A percentile compares a stretch with the other conserved stretches of the same genome.
Conservation (phyloP, 2,888 invertebrate genomes). For the Melikaiella ostensackeni region DNA sequence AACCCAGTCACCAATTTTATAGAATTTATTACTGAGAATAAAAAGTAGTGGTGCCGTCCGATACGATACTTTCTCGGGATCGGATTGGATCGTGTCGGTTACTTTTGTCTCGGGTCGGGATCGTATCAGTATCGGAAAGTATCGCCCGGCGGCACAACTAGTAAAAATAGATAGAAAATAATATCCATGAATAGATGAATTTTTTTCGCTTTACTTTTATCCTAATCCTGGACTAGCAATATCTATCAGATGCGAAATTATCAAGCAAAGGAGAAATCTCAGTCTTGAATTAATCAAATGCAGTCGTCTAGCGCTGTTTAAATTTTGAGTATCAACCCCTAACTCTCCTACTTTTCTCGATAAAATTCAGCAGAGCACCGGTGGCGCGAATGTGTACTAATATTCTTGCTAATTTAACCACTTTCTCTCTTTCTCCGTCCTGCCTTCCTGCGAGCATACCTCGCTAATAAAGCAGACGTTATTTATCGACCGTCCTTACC, state of each 20-base stretch:
- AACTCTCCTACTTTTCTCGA: conserved; percentile 8
- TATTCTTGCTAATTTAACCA: conserved; percentile 75
- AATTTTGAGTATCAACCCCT: conserved; percentile 2
- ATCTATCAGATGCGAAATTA: background rate
- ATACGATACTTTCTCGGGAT: too few relatives aligned
- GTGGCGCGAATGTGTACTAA: conserved; percentile 71
- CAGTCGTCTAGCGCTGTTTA: background rate
- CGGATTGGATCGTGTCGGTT: too few relatives aligned
- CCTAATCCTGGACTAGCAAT: background rate
- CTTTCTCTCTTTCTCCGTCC: conserved; percentile 60
- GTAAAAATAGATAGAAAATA: too few relatives aligned
- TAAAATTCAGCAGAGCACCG: conserved; percentile 25
- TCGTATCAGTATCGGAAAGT: too few relatives aligned
- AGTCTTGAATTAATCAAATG: background rate
- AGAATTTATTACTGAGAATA: too few relatives aligned
- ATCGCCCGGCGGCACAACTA: too few relatives aligned
- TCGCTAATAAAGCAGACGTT: conserved; percentile 76
- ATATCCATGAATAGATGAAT: background rate
- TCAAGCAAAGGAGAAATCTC: background rate
- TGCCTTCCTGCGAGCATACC: conserved; percentile 58
- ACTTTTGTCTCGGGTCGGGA: too few relatives aligned
- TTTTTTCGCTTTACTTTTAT: background rate
- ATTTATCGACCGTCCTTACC: conserved; percentile 70
- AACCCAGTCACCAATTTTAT: too few relatives aligned
- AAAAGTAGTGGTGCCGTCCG: too few relatives aligned